Evolutionary conservation across 2,113 vertebrate genomes (phyloP), one percentile per base, ranked within the genome.

Genomic region (Serilophus lunatus): DNA sequence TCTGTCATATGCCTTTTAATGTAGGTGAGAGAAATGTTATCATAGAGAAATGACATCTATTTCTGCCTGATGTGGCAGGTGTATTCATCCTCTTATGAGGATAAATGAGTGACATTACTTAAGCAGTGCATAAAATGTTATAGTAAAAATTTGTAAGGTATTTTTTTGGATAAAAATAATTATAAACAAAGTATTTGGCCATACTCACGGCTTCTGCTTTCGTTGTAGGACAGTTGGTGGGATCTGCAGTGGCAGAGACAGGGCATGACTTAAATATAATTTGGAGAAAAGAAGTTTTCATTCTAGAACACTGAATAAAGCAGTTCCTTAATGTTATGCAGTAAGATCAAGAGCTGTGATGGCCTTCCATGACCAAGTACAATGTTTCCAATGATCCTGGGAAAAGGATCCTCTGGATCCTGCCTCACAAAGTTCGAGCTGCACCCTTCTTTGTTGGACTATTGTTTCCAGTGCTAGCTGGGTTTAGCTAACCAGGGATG

Each of bases 391-490:
- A 31, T 53, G 28, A 61, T 61, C 50, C 36, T 47, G 36, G 36
- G 42, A 29, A 68, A 68, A 78, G 29, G n/a, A 82, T 53, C 19
- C 51, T n/a, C 44, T 15, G 75, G 47, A 18, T 79, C 19, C 38
- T 64, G n/a, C 35, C 26, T 44, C 0, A 0, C 20, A 57, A 33
- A 81, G 18, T 60, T 70, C 0, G 0, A 36, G 76, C 72, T 83
- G 72, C 72, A 63, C 20, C 59, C 51, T 81, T 38, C 44, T 70
- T 61, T 54, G 28, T 11, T 54, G 68, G 76, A 20, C 66, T 88
- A 4, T 18, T 79, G 36, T 77, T 90, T 57, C 71, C 50, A 45
- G 45, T 20, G n/a, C 45, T 13, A 42, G 45, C 63, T 77, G 72
- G 28, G 40, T 74, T 72, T 70, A 77, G 38, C 56, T 92, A 92